Evolutionary conservation across 2,888 invertebrate genomes (phyloP).

Genomic region (Theretra japonica): DNA sequence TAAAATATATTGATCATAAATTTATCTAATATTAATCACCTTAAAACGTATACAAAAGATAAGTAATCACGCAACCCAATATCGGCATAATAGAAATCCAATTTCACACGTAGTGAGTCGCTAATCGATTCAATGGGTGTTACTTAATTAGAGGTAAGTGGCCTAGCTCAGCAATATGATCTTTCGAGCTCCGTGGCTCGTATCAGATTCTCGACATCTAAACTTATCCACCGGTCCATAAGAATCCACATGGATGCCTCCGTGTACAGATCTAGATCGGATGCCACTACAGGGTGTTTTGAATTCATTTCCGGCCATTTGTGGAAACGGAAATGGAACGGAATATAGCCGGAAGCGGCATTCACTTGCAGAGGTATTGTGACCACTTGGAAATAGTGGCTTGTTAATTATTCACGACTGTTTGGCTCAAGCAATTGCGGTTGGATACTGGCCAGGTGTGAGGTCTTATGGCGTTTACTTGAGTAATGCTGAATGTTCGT

Average conservation of each 20-base stretch:
- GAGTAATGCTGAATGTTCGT: slow-evolving; percentile 13
- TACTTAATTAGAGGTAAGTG: neutral
- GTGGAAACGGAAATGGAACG: slow-evolving; percentile 72
- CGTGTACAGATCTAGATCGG: slow-evolving; percentile 51
- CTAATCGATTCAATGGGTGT: neutral
- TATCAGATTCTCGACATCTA: slow-evolving; percentile 2
- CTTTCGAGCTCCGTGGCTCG: neutral
- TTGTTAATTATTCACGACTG: slow-evolving; percentile 21
- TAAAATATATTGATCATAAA: no score
- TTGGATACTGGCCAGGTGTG: slow-evolving; percentile 21
- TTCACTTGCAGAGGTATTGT: slow-evolving; percentile 64
- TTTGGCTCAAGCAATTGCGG: slow-evolving; percentile 14
- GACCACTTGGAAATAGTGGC: slow-evolving; percentile 36
- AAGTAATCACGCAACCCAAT: no score
- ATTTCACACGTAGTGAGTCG: neutral
- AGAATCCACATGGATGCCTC: slow-evolving; percentile 17
- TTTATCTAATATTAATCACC: no score
- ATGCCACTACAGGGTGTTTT: slow-evolving; percentile 71
- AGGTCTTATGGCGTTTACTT: slow-evolving; percentile 26
- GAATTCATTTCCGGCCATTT: slow-evolving; percentile 78
- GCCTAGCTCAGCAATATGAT: neutral
- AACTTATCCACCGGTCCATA: slow-evolving; percentile 23
- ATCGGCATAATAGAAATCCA: neutral
- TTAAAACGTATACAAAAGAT: no score
- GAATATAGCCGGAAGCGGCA: slow-evolving; percentile 65